Conservation (phyloP, 2,797 vertebrate species). For the Periophthalmus magnuspinnatus region DNA sequence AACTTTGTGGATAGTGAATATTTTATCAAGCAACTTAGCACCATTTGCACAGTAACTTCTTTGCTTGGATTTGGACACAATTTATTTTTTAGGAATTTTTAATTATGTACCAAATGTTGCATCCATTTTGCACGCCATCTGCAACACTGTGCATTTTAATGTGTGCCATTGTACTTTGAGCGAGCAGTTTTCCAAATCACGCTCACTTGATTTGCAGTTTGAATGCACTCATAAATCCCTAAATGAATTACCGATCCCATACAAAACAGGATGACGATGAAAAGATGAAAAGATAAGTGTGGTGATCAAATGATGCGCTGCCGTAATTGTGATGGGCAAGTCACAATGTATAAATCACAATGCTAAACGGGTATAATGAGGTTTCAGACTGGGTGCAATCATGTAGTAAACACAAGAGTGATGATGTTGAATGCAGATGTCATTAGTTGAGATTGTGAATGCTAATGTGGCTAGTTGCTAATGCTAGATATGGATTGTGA, state of each 20-base stretch:
- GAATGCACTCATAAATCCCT: conserved; percentile 13
- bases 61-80: not conserved
- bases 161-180: conserved; percentile 7
- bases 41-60: conserved; percentile 1
- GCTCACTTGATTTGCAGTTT: conserved; percentile 14
- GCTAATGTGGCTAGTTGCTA: conserved; percentile 9
- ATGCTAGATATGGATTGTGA: not conserved
- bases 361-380: conserved; percentile 12
- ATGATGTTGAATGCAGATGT: conserved; percentile 6
- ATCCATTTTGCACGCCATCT: conserved; percentile 5
- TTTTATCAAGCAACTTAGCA: not conserved
- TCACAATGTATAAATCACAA: conserved; percentile 17
- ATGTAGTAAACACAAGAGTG: conserved; percentile 12
- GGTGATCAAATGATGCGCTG: too few relatives aligned
- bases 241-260: conserved; percentile 10
- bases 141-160: conserved; percentile 6
- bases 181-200: conserved; percentile 7
- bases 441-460: conserved; percentile 4
- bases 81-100: not conserved
- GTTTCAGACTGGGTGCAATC: conserved; percentile 12
- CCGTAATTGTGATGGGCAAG: conserved; percentile 10
- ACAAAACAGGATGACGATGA: conserved; percentile 7
- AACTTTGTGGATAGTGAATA: not conserved
- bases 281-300: conserved; percentile 6
- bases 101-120: not conserved